phyloP scores from a whole-genome alignment of 2,888 invertebrate genomes.

The Erpobdella octoculata region DNA sequence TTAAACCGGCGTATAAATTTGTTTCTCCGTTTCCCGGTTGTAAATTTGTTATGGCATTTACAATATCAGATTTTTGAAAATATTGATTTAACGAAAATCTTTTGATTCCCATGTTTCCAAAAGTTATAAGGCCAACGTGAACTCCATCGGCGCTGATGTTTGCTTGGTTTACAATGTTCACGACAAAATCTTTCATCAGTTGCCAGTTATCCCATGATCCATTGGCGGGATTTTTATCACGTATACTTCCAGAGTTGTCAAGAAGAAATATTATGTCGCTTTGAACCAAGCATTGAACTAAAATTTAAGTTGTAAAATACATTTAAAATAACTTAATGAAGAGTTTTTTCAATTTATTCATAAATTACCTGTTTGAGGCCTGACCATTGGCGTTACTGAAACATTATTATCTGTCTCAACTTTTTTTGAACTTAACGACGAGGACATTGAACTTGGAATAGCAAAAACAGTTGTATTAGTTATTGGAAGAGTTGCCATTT shows the following conservation, averaged over 20 bases:
- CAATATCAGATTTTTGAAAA: neutral
- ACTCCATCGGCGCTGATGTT: slow-evolving; percentile 31
- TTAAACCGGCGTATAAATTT: slow-evolving; percentile 27
- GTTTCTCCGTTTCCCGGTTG: slow-evolving; percentile 26
- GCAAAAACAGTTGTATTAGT: slow-evolving; percentile 33
- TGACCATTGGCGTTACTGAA: no score
- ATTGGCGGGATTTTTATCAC: slow-evolving; percentile 27
- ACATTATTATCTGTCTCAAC: no score
- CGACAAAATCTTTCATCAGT: slow-evolving; percentile 27
- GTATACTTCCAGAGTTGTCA: slow-evolving; percentile 33
- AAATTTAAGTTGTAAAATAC: no score
- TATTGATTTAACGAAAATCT: slow-evolving; percentile 31
- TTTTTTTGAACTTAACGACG: no score
- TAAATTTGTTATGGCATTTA: slow-evolving; percentile 24
- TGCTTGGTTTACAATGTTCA: neutral
- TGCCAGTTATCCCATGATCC: slow-evolving; percentile 31
- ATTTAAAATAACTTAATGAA: no score
- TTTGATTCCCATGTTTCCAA: slow-evolving; percentile 30
- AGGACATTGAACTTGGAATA: no score
- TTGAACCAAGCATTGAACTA: slow-evolving; percentile 12
- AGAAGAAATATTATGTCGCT: slow-evolving; percentile 32
- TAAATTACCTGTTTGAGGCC: no score
- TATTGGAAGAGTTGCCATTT: slow-evolving; percentile 31
- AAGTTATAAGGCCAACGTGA: slow-evolving; percentile 36
- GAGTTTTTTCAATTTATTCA: no score